Conservation (phyloP, 2,113 vertebrate species). For the Chauna torquata region DNA sequence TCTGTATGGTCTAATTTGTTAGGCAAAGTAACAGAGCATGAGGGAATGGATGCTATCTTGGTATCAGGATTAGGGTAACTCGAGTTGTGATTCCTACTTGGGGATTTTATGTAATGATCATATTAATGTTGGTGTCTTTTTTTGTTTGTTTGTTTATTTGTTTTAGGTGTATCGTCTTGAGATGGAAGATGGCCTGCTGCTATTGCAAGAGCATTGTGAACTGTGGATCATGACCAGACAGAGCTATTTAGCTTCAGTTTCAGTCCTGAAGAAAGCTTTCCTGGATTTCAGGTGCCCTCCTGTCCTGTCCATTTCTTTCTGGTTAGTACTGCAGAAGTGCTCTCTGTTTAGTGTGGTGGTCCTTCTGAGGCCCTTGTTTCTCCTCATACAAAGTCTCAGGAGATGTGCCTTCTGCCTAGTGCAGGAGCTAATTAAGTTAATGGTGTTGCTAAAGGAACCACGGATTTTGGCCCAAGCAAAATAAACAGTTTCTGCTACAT, state of each 20-base stretch:
- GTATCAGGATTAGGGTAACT: not conserved
- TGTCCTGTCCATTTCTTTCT: not conserved
- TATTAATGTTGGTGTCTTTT: not conserved
- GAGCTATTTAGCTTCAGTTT: not conserved
- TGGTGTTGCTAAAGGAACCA: not conserved
- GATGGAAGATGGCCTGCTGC: not conserved
- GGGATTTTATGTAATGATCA: not conserved
- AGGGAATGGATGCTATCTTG: not conserved
- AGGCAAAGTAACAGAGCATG: not conserved
- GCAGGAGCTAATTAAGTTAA: not conserved
- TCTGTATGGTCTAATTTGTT: not conserved
- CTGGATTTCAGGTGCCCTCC: not conserved
- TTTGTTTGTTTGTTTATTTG: not conserved
- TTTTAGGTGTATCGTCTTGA: not conserved
- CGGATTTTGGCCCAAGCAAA: not conserved
- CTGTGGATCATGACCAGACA: not conserved
- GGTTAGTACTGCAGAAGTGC: not conserved
- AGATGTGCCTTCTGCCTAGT: not conserved
- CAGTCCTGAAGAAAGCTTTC: not conserved
- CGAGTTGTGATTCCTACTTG: not conserved
- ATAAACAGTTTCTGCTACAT: not conserved
- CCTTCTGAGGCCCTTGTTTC: not conserved
- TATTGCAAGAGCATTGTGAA: not conserved
- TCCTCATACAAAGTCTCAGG: not conserved
- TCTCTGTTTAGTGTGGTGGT: not conserved